These are phyloP conservation scores for Trachelus iudaicus DNA, from an alignment of 2,888 invertebrate species.

Conservation along the genomic window DNA sequence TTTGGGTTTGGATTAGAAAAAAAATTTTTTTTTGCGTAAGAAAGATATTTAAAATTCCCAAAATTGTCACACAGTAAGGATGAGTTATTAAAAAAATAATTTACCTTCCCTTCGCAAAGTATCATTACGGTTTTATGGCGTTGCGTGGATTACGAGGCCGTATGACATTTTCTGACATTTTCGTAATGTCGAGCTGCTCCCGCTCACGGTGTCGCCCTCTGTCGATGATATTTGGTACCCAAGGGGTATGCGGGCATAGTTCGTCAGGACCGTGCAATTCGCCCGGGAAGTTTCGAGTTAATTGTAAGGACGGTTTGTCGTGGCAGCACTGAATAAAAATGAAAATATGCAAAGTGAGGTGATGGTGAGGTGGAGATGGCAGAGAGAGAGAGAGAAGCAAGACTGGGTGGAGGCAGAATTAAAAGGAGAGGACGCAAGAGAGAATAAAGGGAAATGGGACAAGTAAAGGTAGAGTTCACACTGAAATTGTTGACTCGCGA, in stretches of 20 bases:
- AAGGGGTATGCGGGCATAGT: constrained; percentile 52
- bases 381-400: not conserved
- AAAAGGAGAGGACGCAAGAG: not conserved
- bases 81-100: no score
- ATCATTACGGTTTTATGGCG: not conserved
- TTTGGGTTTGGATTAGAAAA: not conserved
- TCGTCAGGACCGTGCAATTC: constrained; percentile 42
- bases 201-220: constrained; percentile 11
- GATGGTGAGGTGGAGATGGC: no score
- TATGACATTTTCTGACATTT: constrained; percentile 64
- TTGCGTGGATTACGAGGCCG: constrained; percentile 48
- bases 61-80: not conserved
- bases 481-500: not conserved
- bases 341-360: not conserved
- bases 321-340: not conserved
- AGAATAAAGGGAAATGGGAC: constrained; percentile 14
- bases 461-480: not conserved
- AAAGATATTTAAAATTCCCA: not conserved
- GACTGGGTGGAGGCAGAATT: not conserved
- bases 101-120: not conserved
- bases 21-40: not conserved
- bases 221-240: constrained; percentile 56
- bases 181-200: constrained; percentile 53
- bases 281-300: constrained; percentile 40
- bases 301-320: constrained; percentile 6